Base-by-base conservation (phyloP, 2,888 invertebrate species). In the Nysson spinosus region DNA sequence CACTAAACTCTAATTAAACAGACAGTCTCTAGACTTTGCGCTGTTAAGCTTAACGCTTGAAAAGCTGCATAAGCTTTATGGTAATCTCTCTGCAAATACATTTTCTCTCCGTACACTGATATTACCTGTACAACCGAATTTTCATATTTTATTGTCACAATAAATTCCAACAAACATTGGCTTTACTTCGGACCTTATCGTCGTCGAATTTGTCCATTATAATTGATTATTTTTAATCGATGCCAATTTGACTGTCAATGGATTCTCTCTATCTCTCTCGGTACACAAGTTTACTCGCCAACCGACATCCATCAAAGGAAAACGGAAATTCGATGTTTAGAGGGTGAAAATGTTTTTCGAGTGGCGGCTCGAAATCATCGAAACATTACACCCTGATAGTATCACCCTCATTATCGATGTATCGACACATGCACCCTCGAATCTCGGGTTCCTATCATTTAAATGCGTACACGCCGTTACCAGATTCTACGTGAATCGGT, bases 401-500 rank as follows among this genome's bases (percentile, higher is more conserved):
- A 64, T 65, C 47, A 44, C 32, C 28, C 65, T 68, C 68, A 69
- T 69, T 68, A 69, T 68, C 69, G 47, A 43, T 47, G 51, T 52
- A 61, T 43, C 68, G 68, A 49, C 50, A 46, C n/a, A n/a, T n/a
- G n/a, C n/a, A n/a, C n/a, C 26, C 35, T 32, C 14, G 19, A n/a
- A 17, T 26, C 12, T 11, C 14, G 30, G 17, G 9, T 17, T 26
- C 14, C 26, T 22, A 37, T 52, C 51, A 68, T 64, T 73, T 62
- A 75, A 70, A 66, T 51, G 60, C 55, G 72, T 72, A 61, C 65
- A 61, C 64, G 54, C 35, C 50, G 52, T 28, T 9, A 4, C 28
- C 5, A 3, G 28, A 28, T 3, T 9, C 4, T 9, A 28, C 28
- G 28, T 9, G n/a, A 28, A 28, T 28, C 28, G 9, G 9, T 28